Base-by-base conservation (phyloP, 1,140 invertebrate species). In the Anastrepha obliqua region DNA sequence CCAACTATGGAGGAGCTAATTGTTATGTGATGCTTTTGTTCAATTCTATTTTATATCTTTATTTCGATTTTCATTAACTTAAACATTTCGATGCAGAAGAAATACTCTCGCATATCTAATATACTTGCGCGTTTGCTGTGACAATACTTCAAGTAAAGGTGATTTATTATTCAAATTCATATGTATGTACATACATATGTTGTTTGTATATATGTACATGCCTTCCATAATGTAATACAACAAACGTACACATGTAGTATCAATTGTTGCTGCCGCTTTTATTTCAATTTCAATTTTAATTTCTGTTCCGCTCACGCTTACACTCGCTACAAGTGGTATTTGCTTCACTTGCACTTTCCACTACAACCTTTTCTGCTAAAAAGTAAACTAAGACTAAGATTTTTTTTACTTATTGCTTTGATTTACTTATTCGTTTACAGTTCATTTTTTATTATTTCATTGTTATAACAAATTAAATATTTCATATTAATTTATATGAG, bases 281-380 rank as follows among this genome's bases (percentile, higher is more conserved):
- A 62, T 6, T 5, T 62, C 60, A 81, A 55, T 51, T 55, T 81
- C 74, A 29, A 9, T 20, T 81, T 20, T n/a, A 47, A 13, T 51
- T 7, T 55, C 20, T 51, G 3, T 3, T 55, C 3, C 44, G 74
- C 51, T 55, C 42, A 15, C 60, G 60, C 15, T 13, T 62, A 62
- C 60, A 13, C n/a, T 67, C 9, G 6, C 64, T 55, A 55, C 51
- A 55, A 8, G 11, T 55, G 11, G 7, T 67, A 51, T 51, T 81
- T 58, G 74, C 74, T 81, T 81, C 74, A 47, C 55, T 81, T 81
- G 74, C 74, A 81, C 74, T 81, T 51, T 58, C 20, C 44, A 81
- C 74, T 81, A 81, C 74, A 81, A 81, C 74, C 74, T 81, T 81
- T 81, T 81, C 74, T 81, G 51, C 47, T 81, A 81, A 81, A 78